These are phyloP conservation scores for Dallia pectoralis DNA, from an alignment of 2,797 vertebrate genomes.

Conservation along the genomic window DNA sequence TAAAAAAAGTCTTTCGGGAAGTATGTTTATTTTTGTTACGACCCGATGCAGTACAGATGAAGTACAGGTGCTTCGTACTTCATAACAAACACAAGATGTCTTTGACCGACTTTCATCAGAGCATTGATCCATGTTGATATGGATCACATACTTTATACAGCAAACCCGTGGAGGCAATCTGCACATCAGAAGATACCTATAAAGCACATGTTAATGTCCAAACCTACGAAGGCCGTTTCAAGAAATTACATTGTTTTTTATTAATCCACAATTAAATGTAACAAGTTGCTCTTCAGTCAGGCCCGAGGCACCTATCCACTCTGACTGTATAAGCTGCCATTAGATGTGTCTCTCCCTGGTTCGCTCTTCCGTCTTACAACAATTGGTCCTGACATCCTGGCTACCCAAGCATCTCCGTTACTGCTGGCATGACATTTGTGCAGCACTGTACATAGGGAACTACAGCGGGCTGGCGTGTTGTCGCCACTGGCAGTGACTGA, in stretches of 20 bases:
- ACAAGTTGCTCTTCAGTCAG: background rate
- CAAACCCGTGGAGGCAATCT: too few species aligned
- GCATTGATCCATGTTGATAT: too few species aligned
- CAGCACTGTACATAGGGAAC: slow-evolving; percentile 37
- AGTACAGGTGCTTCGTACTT: too few species aligned
- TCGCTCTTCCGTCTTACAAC: slow-evolving; percentile 13
- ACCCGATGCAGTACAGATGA: too few species aligned
- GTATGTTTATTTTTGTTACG: too few species aligned
- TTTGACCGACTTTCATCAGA: too few species aligned
- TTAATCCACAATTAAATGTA: background rate
- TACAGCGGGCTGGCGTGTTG: background rate
- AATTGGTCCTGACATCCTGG: slow-evolving; percentile 25
- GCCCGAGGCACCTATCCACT: slow-evolving; percentile 10
- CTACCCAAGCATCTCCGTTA: slow-evolving; percentile 24
- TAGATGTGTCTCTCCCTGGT: slow-evolving; percentile 38
- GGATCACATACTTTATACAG: too few species aligned
- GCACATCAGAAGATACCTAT: background rate
- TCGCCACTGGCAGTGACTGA: slow-evolving; percentile 7
- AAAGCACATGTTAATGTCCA: background rate
- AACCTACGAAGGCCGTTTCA: too few species aligned
- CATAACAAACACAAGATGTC: too few species aligned
- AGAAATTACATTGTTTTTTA: too few species aligned
- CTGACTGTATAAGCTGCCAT: slow-evolving; percentile 29
- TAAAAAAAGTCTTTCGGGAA: too few species aligned
- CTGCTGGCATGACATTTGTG: slow-evolving; percentile 45